A percentile compares a stretch with the other conserved stretches of the same genome.
Conservation (phyloP, 1,140 invertebrate genomes). For the Drosophila teissieri region DNA sequence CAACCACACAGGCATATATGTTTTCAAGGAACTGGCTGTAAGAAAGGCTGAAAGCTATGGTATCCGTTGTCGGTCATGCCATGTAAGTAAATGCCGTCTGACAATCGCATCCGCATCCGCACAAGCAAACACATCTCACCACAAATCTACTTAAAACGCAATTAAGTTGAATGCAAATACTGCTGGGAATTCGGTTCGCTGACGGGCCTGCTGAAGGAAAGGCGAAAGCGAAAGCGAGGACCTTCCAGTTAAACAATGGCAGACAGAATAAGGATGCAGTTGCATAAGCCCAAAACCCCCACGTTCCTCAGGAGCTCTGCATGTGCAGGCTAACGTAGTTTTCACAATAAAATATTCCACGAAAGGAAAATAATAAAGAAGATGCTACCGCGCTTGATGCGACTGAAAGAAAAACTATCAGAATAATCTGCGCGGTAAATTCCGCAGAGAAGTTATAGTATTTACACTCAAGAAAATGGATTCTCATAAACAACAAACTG, state of each 20-base stretch:
- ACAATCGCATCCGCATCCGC: slow-evolving; percentile 25
- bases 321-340: slow-evolving; percentile 41
- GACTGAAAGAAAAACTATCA: slow-evolving; percentile 10
- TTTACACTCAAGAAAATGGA: neutral
- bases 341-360: slow-evolving; percentile 54
- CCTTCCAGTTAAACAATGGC: slow-evolving; percentile 67
- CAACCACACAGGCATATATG: neutral
- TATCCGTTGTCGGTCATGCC: neutral
- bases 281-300: slow-evolving; percentile 8
- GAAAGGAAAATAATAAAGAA: slow-evolving; percentile 32
- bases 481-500: neutral
- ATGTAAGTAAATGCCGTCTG: slow-evolving; percentile 5
- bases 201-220: slow-evolving; percentile 28
- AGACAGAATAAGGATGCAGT: slow-evolving; percentile 30
- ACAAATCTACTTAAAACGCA: slow-evolving; percentile 82
- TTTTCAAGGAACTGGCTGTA: slow-evolving; percentile 19
- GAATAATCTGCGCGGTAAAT: slow-evolving; percentile 22
- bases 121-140: slow-evolving; percentile 57
- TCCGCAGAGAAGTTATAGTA: neutral
- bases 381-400: slow-evolving; percentile 5
- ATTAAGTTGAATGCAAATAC: slow-evolving; percentile 82
- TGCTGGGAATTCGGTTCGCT: slow-evolving; percentile 40
- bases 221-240: slow-evolving; percentile 11
- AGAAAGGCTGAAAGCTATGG: slow-evolving; percentile 21
- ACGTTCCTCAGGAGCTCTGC: neutral